Evolutionary conservation across 2,888 invertebrate genomes (phyloP).

Genomic region (Dysmachus trigonus): DNA sequence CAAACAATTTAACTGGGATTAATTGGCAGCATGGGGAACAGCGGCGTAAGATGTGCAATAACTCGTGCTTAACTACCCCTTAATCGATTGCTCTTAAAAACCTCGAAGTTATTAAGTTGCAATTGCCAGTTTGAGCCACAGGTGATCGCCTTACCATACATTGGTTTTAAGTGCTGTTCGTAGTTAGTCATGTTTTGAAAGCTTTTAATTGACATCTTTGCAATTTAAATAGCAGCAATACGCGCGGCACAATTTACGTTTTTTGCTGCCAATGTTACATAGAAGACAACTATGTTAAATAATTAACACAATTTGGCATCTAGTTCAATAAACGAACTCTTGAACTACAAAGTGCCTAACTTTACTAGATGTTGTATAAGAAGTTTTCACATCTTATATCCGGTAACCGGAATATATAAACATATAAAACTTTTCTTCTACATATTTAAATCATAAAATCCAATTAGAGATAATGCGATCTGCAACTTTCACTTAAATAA

Average conservation of each 20-base stretch:
- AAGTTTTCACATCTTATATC: background rate
- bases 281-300: background rate
- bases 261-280: background rate
- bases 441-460: background rate
- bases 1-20: background rate
- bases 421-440: background rate
- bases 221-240: background rate
- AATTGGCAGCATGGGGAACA: background rate
- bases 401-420: background rate
- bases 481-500: background rate
- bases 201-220: background rate
- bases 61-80: background rate
- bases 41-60: background rate
- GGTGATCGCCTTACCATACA: background rate
- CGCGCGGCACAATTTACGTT: background rate
- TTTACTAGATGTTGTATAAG: background rate
- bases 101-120: background rate
- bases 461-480: background rate
- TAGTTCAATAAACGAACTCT: background rate
- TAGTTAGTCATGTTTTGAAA: background rate
- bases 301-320: background rate
- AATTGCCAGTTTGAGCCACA: background rate
- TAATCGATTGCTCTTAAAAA: background rate
- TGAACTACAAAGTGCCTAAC: background rate
- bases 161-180: background rate